These are phyloP conservation scores for Pachycephala philippinensis DNA, from an alignment of 2,113 vertebrate genomes.

Conservation along the genomic window DNA sequence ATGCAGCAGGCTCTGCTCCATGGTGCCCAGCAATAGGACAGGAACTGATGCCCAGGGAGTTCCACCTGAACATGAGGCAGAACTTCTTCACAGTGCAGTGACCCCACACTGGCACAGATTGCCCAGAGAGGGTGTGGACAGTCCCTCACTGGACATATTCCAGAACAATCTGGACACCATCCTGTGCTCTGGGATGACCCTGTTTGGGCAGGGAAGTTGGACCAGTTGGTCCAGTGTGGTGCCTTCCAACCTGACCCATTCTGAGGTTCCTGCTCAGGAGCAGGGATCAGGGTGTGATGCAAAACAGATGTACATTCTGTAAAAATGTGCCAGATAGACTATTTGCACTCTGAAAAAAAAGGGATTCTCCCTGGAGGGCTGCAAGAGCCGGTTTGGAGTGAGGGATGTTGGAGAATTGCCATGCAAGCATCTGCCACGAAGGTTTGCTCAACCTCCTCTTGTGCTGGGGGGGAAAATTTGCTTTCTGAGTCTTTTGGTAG, in stretches of 20 bases:
- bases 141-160: not conserved
- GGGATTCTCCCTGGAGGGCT: not conserved
- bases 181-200: not conserved
- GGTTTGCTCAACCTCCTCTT: not conserved
- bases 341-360: not conserved
- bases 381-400: not conserved
- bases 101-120: not conserved
- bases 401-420: not conserved
- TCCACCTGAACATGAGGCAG: not conserved
- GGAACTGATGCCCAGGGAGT: not conserved
- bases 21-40: not conserved
- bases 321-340: not conserved
- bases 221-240: not conserved
- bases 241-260: not conserved
- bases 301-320: not conserved
- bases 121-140: not conserved
- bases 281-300: not conserved
- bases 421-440: fast-evolving
- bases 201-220: not conserved
- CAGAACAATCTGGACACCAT: not conserved
- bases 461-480: not conserved
- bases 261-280: not conserved
- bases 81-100: not conserved
- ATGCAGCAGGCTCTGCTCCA: not conserved
- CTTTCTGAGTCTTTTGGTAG: not conserved